A percentile compares a stretch with the other conserved stretches of the same genome.
phyloP scores from a whole-genome alignment of 2,888 invertebrate species.

The Orthosia cruda region DNA sequence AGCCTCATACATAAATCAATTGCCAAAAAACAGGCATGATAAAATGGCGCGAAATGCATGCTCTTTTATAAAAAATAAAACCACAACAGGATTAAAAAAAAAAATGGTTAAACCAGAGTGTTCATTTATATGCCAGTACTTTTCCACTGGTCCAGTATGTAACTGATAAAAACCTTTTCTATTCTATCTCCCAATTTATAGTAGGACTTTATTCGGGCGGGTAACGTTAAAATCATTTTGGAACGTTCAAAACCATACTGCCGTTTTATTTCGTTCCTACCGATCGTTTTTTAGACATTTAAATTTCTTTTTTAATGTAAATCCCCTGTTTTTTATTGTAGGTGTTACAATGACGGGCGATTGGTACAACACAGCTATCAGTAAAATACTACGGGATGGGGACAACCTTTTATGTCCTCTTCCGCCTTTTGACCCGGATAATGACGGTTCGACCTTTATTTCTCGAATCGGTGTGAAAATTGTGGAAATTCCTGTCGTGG shows the following conservation, averaged over 20 bases:
- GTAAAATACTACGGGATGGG: constrained; percentile 70
- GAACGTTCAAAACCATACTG: constrained; percentile 37
- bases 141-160: constrained; percentile 32
- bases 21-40: too few species aligned
- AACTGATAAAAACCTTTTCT: constrained; percentile 59
- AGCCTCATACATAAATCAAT: too few species aligned
- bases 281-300: constrained; percentile 40
- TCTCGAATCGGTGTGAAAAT: constrained; percentile 73
- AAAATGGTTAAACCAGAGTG: constrained; percentile 51
- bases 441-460: constrained; percentile 79
- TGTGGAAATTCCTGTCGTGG: constrained; percentile 65
- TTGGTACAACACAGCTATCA: constrained; percentile 58
- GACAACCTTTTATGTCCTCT: constrained; percentile 72
- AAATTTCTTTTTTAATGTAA: constrained; percentile 48
- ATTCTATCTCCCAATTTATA: constrained; percentile 56
- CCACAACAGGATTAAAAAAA: too few species aligned
- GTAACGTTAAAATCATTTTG: constrained; percentile 61
- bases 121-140: constrained; percentile 55
- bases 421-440: constrained; percentile 77
- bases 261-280: constrained; percentile 34
- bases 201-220: constrained; percentile 46
- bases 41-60: too few species aligned
- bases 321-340: constrained; percentile 45
- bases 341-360: constrained; percentile 53
- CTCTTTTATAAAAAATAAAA: too few species aligned